These are phyloP conservation scores for Numenius phaeopus DNA, from an alignment of 2,797 vertebrate species.

Conservation along the genomic window DNA sequence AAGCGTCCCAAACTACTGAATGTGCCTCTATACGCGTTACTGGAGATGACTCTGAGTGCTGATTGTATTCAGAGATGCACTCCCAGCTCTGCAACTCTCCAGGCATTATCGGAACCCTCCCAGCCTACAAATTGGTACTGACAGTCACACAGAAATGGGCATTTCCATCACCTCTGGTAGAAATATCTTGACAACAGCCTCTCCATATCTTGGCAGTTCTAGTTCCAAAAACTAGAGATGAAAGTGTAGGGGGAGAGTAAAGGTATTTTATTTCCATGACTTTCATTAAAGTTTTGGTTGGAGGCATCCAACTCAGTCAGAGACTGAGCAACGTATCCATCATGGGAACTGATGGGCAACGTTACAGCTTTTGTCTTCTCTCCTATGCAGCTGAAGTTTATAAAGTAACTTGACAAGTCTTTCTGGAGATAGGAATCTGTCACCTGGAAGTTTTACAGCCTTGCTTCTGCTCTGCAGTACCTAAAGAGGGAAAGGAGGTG, in stretches of 20 bases:
- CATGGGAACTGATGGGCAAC: not conserved
- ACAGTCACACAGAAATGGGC: not conserved
- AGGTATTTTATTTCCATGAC: not conserved
- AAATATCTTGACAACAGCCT: not conserved
- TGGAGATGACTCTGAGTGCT: not conserved
- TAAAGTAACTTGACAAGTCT: not conserved
- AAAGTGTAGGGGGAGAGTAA: not conserved
- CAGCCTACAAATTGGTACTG: not conserved
- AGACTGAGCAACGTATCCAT: not conserved
- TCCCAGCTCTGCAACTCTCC: not conserved
- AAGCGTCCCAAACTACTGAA: not conserved
- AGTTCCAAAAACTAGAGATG: not conserved
- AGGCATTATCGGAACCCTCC: not conserved
- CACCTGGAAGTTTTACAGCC: not conserved
- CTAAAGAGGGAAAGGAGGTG: not conserved
- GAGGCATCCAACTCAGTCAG: not conserved
- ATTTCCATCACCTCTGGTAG: not conserved
- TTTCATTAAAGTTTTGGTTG: not conserved
- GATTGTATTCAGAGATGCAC: not conserved
- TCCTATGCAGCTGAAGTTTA: not conserved
- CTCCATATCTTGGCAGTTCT: not conserved
- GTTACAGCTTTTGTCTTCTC: constrained; percentile 13
- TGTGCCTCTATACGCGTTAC: not conserved
- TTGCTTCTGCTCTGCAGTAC: not conserved
- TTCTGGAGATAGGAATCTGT: not conserved